Percentiles rank a stretch among this genome's conserved stretches.
Evolutionary conservation across 2,113 vertebrate genomes (phyloP).

Genomic region (Malurus elegans): DNA sequence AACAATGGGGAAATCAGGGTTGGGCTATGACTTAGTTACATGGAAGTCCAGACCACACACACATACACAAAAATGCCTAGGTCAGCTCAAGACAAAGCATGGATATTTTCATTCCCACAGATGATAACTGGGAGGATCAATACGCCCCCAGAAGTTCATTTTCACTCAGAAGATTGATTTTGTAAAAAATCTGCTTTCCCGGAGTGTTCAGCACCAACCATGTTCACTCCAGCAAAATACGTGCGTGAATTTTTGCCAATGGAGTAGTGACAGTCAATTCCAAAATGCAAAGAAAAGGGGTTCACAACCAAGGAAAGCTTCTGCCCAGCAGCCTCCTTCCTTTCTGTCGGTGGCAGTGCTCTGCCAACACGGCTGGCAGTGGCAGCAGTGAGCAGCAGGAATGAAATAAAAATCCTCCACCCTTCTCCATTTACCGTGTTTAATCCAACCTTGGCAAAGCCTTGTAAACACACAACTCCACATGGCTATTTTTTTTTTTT

Average conservation of each 20-base stretch:
- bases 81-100: neutral
- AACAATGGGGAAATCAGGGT: slow-evolving; percentile 45
- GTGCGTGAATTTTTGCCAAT: neutral
- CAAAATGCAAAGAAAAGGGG: neutral
- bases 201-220: neutral
- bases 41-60: slow-evolving; percentile 41
- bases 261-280: neutral
- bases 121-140: neutral
- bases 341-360: neutral
- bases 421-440: slow-evolving; percentile 3
- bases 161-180: neutral
- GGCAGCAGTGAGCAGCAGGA: neutral
- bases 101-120: neutral
- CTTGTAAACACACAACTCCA: neutral
- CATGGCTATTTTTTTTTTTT: neutral
- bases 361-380: neutral
- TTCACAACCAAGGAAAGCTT: neutral
- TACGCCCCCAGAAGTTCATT: neutral
- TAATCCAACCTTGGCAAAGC: neutral
- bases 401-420: neutral
- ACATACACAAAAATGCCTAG: neutral
- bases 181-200: neutral
- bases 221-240: neutral
- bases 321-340: neutral
- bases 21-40: slow-evolving; percentile 28